phyloP scores from a whole-genome alignment of 2,888 invertebrate genomes.

The Ashinkailepas kermadecensis region DNA sequence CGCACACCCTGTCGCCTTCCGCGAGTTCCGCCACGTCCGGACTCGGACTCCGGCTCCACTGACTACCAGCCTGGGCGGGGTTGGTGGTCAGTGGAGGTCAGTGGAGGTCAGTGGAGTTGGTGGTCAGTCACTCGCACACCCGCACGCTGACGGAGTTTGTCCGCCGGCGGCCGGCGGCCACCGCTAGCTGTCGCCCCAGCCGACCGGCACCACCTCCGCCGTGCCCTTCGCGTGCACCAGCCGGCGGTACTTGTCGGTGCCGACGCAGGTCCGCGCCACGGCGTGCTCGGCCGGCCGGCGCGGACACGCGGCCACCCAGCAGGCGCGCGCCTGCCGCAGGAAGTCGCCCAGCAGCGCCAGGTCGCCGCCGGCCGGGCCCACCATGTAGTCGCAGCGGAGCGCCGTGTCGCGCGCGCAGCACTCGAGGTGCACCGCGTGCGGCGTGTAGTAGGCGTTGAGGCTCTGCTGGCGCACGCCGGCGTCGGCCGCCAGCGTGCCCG shows the following conservation, averaged over 20 bases:
- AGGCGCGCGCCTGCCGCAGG: constrained; percentile 54
- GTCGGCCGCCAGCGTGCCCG: constrained; percentile 62
- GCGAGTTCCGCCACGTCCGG: too few relatives aligned
- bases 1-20: too few relatives aligned
- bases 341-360: constrained; percentile 58
- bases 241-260: constrained; percentile 3
- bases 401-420: constrained; percentile 60
- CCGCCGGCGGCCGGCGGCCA: too few relatives aligned
- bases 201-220: neutral
- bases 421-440: constrained; percentile 61
- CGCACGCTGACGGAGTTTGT: too few relatives aligned
- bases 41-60: too few relatives aligned
- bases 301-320: constrained; percentile 39
- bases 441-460: constrained; percentile 51
- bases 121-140: too few relatives aligned
- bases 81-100: too few relatives aligned
- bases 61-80: too few relatives aligned
- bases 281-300: neutral
- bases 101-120: too few relatives aligned
- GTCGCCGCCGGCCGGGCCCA: constrained; percentile 72
- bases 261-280: neutral
- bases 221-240: neutral
- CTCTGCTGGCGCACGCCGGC: constrained; percentile 48
- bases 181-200: neutral
- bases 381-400: constrained; percentile 56